Percentiles rank a stretch among this genome's conserved stretches.
phyloP scores from a whole-genome alignment of 2,888 invertebrate genomes.

The Brenthis daphne region DNA sequence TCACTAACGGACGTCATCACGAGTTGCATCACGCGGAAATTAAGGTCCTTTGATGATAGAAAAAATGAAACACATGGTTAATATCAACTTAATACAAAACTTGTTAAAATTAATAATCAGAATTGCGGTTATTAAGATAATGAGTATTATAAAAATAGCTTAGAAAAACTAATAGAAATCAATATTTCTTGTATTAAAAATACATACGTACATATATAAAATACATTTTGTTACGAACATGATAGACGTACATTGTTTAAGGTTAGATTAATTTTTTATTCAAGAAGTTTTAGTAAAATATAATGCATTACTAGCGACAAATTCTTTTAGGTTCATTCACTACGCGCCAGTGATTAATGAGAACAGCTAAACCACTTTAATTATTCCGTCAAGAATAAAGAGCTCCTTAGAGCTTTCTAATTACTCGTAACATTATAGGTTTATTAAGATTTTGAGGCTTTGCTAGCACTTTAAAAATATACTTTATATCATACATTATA shows the following conservation, averaged over 20 bases:
- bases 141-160: too few species aligned
- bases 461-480: not conserved
- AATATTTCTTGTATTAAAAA: not conserved
- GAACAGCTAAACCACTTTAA: conserved; percentile 25
- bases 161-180: too few species aligned
- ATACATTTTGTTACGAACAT: too few species aligned
- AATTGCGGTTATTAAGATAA: too few species aligned
- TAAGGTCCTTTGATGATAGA: conserved; percentile 46
- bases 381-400: conserved; percentile 58
- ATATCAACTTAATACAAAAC: too few species aligned
- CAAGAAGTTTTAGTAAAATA: not conserved
- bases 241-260: too few species aligned
- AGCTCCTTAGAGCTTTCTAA: conserved; percentile 64
- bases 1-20: conserved; percentile 49
- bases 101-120: too few species aligned
- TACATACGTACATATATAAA: not conserved
- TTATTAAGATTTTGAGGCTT: conserved; percentile 54
- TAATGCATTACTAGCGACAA: not conserved
- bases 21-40: conserved; percentile 52
- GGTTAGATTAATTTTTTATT: too few species aligned
- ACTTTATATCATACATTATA: conserved; percentile 25
- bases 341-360: conserved; percentile 28
- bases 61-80: conserved; percentile 19
- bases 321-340: conserved; percentile 5
- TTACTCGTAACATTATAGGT: conserved; percentile 54